Evolutionary conservation across 2,797 vertebrate species (phyloP).

Genomic region (Paguma larvata): DNA sequence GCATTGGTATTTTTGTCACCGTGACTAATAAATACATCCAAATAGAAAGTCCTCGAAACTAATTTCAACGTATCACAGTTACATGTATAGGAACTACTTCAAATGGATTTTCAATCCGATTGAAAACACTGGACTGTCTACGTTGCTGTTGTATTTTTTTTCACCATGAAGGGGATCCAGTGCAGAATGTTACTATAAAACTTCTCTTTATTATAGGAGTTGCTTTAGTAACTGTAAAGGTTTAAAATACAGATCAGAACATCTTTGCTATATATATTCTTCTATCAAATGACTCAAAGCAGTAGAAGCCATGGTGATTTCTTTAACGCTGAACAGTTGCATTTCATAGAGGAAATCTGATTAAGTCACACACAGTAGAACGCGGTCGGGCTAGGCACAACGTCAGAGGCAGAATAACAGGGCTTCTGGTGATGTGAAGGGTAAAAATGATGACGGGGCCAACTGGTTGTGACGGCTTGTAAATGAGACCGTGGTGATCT

Average conservation of each 20-base stretch:
- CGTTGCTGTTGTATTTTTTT: neutral
- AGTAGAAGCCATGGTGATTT: rapidly evolving
- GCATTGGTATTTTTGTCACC: neutral
- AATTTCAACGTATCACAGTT: neutral
- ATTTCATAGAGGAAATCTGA: neutral
- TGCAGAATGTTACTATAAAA: neutral
- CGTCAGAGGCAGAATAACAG: neutral
- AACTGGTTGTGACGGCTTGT: neutral
- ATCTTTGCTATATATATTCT: rapidly evolving
- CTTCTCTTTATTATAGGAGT: neutral
- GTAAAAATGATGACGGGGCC: neutral
- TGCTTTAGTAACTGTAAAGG: rapidly evolving
- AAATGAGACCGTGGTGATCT: neutral
- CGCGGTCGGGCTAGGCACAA: rapidly evolving
- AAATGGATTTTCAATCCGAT: neutral
- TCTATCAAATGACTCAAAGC: neutral
- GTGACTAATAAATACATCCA: neutral
- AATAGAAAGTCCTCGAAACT: neutral
- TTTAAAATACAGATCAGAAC: neutral
- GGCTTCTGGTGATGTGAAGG: neutral
- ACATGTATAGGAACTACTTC: neutral
- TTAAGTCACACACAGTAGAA: neutral
- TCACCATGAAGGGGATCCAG: rapidly evolving
- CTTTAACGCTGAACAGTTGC: rapidly evolving
- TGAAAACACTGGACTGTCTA: neutral